Conservation (phyloP, 2,888 invertebrate genomes). For the Heliconius charithonia region DNA sequence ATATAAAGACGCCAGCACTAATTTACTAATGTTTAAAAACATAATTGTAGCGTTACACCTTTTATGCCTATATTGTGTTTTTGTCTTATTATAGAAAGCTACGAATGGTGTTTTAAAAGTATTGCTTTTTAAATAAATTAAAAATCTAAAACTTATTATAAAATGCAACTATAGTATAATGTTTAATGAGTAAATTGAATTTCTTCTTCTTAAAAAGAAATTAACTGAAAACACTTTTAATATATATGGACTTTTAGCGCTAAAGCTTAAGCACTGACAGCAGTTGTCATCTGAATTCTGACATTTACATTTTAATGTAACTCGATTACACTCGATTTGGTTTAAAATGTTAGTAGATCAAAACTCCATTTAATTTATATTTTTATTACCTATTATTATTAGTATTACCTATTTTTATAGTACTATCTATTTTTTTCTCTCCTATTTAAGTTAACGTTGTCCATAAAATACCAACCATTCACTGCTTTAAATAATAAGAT, state of each 20-base stretch:
- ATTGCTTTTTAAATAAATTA: not conserved
- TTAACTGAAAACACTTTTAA: not conserved
- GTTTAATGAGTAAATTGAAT: not conserved
- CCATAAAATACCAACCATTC: not conserved
- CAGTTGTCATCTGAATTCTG: constrained; percentile 6
- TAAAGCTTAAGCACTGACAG: not conserved
- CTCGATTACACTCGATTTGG: not conserved
- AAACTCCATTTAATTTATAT: not conserved
- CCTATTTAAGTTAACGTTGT: not conserved
- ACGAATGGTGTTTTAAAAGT: not conserved
- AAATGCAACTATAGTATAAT: not conserved
- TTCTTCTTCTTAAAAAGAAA: not conserved
- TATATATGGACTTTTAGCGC: not conserved
- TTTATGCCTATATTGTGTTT: not conserved
- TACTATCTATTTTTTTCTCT: not conserved
- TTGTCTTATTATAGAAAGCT: not conserved
- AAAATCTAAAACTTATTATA: not conserved
- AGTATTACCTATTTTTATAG: no score
- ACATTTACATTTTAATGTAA: not conserved
- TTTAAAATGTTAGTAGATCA: not conserved
- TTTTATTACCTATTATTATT: not conserved
- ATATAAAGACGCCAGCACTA: constrained; percentile 56
- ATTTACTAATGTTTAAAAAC: constrained; percentile 47
- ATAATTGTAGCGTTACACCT: constrained; percentile 12
- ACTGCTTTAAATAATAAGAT: no score